Percentiles rank a stretch among this genome's conserved stretches.
These are phyloP conservation scores for Micronycteris hirsuta DNA, from an alignment of 2,113 vertebrate species.

Conservation along the genomic window DNA sequence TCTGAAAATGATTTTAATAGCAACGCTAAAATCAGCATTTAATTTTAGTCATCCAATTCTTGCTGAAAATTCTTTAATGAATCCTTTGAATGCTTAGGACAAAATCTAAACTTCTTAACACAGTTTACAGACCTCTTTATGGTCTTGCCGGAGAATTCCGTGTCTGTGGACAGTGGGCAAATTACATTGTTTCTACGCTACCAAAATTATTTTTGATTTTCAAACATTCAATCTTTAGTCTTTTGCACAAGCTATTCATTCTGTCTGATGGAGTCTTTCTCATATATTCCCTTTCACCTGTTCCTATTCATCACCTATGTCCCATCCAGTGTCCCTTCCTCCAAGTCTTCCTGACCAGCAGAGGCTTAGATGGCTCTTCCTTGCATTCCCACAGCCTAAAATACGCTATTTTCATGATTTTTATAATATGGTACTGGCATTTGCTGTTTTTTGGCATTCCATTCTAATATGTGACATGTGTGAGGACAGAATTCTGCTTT, in stretches of 20 bases:
- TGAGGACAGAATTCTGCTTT: neutral
- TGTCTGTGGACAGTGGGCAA: neutral
- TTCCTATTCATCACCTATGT: neutral
- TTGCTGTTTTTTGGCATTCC: neutral
- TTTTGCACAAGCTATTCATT: neutral
- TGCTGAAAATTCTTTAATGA: neutral
- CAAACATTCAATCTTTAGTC: neutral
- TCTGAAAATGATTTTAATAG: neutral
- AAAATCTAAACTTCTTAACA: neutral
- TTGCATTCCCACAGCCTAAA: neutral
- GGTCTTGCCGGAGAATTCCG: neutral
- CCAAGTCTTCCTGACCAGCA: neutral
- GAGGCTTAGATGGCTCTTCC: neutral
- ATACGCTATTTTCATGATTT: neutral
- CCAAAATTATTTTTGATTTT: neutral
- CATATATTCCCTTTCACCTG: neutral
- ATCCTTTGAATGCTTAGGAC: neutral
- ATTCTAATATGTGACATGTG: neutral
- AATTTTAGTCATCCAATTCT: neutral
- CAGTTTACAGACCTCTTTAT: neutral
- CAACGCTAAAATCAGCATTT: neutral
- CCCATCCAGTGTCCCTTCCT: neutral
- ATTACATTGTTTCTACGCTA: neutral
- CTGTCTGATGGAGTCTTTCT: neutral
- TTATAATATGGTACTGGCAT: neutral